Evolutionary conservation across 1,140 invertebrate genomes (phyloP).

Genomic region (Lasioglossum albipes): DNA sequence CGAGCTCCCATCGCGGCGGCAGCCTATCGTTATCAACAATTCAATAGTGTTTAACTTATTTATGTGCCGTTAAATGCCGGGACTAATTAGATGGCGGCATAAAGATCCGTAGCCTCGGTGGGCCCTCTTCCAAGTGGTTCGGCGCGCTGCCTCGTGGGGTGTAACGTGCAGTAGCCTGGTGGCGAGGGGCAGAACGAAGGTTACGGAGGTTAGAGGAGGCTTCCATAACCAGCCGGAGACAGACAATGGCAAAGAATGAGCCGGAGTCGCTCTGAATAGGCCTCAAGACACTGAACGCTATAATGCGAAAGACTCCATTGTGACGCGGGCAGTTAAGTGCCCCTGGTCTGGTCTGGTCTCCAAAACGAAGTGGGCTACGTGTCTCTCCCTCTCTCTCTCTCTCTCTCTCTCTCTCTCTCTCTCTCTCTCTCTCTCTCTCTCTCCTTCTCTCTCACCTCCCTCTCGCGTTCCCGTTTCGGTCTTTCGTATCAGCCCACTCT

Average conservation of each 20-base stretch:
- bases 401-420: neutral
- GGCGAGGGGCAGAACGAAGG: slow-evolving; percentile 23
- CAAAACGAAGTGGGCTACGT: slow-evolving; percentile 68
- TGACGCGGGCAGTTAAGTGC: slow-evolving; percentile 77
- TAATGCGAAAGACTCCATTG: slow-evolving; percentile 78
- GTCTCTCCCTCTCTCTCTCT: slow-evolving; percentile 23
- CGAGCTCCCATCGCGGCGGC: slow-evolving; percentile 21
- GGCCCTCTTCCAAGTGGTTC: slow-evolving; percentile 50
- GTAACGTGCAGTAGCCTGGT: slow-evolving; percentile 40
- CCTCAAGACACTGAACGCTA: slow-evolving; percentile 77
- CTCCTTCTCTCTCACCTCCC: neutral
- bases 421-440: slow-evolving; percentile 23
- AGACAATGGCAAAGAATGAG: slow-evolving; percentile 78
- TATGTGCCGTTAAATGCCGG: slow-evolving; percentile 70
- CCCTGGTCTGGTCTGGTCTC: slow-evolving; percentile 63
- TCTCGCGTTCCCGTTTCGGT: neutral
- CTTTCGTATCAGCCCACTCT: slow-evolving; percentile 27
- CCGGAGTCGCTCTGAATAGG: slow-evolving; percentile 76
- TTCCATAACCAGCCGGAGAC: slow-evolving; percentile 67
- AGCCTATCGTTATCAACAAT: slow-evolving; percentile 67
- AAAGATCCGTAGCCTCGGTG: slow-evolving; percentile 64
- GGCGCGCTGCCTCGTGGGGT: slow-evolving; percentile 43
- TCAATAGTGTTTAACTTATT: slow-evolving; percentile 74
- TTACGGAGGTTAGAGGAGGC: slow-evolving; percentile 51
- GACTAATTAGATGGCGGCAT: slow-evolving; percentile 71